phyloP scores from a whole-genome alignment of 2,113 vertebrate genomes.

The Oreochromis spilurus region DNA sequence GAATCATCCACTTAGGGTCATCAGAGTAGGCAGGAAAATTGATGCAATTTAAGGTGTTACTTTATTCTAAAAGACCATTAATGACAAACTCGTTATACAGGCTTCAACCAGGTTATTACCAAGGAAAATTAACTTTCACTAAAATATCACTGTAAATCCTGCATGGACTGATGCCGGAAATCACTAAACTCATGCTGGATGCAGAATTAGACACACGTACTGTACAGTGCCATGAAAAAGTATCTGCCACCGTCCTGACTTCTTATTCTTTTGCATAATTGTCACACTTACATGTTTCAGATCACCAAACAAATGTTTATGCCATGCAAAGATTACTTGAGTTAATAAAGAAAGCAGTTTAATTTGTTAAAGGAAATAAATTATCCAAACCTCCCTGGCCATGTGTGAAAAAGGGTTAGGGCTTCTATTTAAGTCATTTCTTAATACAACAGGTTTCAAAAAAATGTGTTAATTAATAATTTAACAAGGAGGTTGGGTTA shows the following conservation, averaged over 20 bases:
- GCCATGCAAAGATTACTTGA: neutral
- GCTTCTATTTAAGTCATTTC: neutral
- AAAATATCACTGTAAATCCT: neutral
- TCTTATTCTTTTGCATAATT: neutral
- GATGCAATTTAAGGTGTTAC: neutral
- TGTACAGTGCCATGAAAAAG: neutral
- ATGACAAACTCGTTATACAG: neutral
- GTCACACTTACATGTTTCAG: neutral
- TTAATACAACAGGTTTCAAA: neutral
- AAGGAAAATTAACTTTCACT: neutral
- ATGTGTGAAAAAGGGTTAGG: neutral
- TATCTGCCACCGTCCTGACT: neutral
- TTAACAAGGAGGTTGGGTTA: too few relatives aligned
- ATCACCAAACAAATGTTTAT: neutral
- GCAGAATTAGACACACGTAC: neutral
- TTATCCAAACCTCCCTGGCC: neutral
- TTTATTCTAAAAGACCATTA: constrained; percentile 1
- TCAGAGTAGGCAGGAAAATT: neutral
- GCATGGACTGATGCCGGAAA: neutral
- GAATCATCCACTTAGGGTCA: constrained; percentile 2
- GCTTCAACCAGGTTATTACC: neutral
- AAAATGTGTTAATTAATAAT: too few relatives aligned
- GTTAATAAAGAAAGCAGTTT: neutral
- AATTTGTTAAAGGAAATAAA: neutral
- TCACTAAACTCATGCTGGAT: neutral